phyloP scores from a whole-genome alignment of 2,113 vertebrate genomes.

The Onychorhynchus coronatus region DNA sequence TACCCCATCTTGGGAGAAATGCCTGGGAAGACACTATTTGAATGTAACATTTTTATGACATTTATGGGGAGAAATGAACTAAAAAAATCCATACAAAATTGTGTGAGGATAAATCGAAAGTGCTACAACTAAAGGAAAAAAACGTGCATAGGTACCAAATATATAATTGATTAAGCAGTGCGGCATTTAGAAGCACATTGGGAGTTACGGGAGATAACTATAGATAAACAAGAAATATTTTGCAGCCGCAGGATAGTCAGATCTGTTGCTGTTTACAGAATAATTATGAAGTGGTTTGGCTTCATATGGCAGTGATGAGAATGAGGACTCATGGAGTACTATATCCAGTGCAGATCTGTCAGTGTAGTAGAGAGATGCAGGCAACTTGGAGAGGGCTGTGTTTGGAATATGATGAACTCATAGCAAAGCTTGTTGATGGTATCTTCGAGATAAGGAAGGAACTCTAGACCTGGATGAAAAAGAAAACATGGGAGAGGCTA shows the following conservation, averaged over 20 bases:
- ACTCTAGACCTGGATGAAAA: not conserved
- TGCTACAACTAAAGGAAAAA: not conserved
- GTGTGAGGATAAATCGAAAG: not conserved
- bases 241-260: not conserved
- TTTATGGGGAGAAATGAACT: not conserved
- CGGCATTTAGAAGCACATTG: not conserved
- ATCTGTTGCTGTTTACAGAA: not conserved
- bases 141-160: fast-evolving
- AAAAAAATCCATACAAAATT: not conserved
- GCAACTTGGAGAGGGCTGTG: not conserved
- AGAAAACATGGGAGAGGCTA: not conserved
- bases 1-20: not conserved
- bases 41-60: not conserved
- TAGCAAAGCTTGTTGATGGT: not conserved
- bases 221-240: not conserved
- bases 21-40: not conserved
- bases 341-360: too few species aligned
- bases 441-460: not conserved
- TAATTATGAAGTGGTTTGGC: not conserved
- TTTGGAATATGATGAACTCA: not conserved
- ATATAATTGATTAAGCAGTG: fast-evolving
- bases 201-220: not conserved
- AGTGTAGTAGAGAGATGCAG: not conserved
- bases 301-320: not conserved
- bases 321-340: too few species aligned